Evolutionary conservation across 2,113 vertebrate species (phyloP), one percentile per base, ranked within the genome.

Genomic region (Myotis davidii): DNA sequence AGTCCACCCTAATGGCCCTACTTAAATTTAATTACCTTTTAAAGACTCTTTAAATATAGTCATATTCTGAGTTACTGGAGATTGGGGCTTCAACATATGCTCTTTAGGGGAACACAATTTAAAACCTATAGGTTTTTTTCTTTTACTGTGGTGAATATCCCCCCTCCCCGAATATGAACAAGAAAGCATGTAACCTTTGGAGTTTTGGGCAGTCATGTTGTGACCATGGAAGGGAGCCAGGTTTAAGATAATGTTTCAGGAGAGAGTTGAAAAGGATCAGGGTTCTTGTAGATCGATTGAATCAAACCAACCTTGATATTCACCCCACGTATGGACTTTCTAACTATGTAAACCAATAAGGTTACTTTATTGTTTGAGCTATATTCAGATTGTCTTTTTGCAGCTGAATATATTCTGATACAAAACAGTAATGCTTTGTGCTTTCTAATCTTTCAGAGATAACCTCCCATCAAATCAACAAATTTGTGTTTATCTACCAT

Each of bases 391-490:
- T 85, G 3, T 23, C 9, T 88, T 92, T 92, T 29, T 77, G 37
- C 12, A 90, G 18, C 7, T 69, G 54, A 59, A n/a, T 87, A 34
- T 54, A 67, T 90, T 90, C n/a, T 78, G 29, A 87, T 86, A 82
- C 18, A 96, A 86, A 23, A 34, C 27, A 91, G 59, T 73, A 69
- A 72, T 86, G 50, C 5, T 91, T 59, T 87, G 39, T 82, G 69
- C 20, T 88, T 91, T 90, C 27, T 93, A 9, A 59, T 82, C 17
- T 94, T 73, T 79, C 72, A 91, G 21, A 91, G 64, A 92, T 67
- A 78, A n/a, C 6, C 23, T 90, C 82, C 77, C 10, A 45, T 84
- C 42, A 79, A 95, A 54, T 77, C 72, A 93, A 37, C 25, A 76
- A 64, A 54, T 94, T 37, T 54, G 90, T 74, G 18, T 93, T 95